Evolutionary conservation across 2,113 vertebrate genomes (phyloP).

Genomic region (Hippocampus zosterae): DNA sequence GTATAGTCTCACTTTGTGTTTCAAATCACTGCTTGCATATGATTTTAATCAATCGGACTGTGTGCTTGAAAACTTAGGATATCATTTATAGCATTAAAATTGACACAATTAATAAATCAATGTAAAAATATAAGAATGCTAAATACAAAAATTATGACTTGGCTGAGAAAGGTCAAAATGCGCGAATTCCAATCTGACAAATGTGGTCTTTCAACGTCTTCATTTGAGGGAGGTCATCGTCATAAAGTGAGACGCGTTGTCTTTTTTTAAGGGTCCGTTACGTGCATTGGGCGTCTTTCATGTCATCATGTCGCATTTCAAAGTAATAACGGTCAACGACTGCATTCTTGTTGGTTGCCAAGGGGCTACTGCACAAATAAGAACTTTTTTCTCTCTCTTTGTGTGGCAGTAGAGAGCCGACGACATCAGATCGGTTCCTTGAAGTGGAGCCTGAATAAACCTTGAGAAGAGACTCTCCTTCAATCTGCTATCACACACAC

Average conservation of each 20-base stretch:
- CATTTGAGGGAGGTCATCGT: not conserved
- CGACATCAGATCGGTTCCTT: constrained; percentile 93
- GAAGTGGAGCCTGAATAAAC: constrained; percentile 88
- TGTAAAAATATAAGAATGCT: not conserved
- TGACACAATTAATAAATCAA: not conserved
- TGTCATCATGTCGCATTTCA: constrained; percentile 52
- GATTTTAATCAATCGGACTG: not conserved
- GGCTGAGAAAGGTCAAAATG: not conserved
- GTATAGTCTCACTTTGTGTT: not conserved
- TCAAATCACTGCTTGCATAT: not conserved
- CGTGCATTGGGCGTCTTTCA: not conserved
- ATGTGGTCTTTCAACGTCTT: not conserved
- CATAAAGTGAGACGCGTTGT: not conserved
- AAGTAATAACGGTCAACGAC: constrained; percentile 53
- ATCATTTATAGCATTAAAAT: not conserved
- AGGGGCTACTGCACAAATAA: constrained; percentile 58
- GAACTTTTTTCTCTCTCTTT: constrained; percentile 75
- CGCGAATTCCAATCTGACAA: not conserved
- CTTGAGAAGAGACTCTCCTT: constrained; percentile 84
- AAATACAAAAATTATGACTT: not conserved
- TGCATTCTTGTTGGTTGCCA: constrained; percentile 28
- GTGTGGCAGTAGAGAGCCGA: constrained; percentile 82
- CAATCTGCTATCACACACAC: constrained; percentile 82
- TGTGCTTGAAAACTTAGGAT: not conserved
- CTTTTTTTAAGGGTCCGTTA: not conserved